Percentiles rank a stretch among this genome's conserved stretches.
Conservation (phyloP, 1,140 invertebrate genomes). For the Paracyclopina nana region DNA sequence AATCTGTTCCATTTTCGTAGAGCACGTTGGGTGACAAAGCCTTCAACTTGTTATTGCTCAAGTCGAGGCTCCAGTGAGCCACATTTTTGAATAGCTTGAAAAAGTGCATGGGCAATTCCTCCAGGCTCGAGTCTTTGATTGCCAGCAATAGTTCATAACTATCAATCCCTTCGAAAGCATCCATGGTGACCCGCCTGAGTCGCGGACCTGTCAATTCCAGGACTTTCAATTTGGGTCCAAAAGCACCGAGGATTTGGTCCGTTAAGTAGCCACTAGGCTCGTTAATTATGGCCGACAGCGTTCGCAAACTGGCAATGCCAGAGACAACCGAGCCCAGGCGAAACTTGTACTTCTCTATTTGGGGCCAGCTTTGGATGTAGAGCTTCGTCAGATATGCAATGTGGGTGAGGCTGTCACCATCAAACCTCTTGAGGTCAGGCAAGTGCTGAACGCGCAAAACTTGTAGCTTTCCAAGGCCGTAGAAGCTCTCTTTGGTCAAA, state of each 20-base stretch:
- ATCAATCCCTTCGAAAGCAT: conserved; percentile 12
- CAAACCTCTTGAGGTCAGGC: conserved; percentile 17
- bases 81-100: conserved; percentile 10
- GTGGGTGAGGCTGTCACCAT: conserved; percentile 19
- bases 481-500: conserved; percentile 17
- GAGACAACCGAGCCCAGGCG: conserved; percentile 30
- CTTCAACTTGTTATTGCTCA: conserved; percentile 9
- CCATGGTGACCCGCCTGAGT: conserved; percentile 26
- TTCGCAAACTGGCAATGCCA: conserved; percentile 34
- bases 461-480: conserved; percentile 7
- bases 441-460: conserved; percentile 18
- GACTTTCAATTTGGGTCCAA: conserved; percentile 49
- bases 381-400: conserved; percentile 20
- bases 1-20: conserved; percentile 10
- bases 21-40: conserved; percentile 9
- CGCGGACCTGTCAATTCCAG: conserved; percentile 52
- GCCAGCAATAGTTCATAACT: conserved; percentile 10
- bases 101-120: not conserved
- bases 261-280: conserved; percentile 18
- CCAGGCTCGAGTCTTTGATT: conserved; percentile 2
- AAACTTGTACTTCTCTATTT: conserved; percentile 36
- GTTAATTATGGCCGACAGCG: conserved; percentile 32
- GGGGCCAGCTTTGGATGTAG: conserved; percentile 38
- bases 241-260: conserved; percentile 43
- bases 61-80: conserved; percentile 4